phyloP scores from a whole-genome alignment of 2,113 vertebrate species.

The Cyanoderma ruficeps region DNA sequence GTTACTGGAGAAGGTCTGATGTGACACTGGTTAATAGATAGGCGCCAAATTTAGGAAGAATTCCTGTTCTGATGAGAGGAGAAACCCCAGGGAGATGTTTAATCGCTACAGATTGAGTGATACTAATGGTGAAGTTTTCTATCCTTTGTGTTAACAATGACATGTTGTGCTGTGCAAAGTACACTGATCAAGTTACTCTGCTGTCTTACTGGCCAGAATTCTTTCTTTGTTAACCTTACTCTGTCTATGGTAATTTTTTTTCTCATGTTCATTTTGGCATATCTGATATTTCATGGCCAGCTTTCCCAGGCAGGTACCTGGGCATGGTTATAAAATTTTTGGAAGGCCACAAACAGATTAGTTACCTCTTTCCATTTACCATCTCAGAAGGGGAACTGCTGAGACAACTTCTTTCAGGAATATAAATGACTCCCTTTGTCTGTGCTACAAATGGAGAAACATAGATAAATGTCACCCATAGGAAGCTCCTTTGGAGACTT shows the following conservation, averaged over 20 bases:
- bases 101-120: not conserved
- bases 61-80: not conserved
- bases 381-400: not conserved
- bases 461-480: not conserved
- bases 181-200: not conserved
- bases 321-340: not conserved
- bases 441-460: not conserved
- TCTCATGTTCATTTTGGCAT: not conserved
- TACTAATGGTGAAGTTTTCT: not conserved
- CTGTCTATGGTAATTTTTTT: not conserved
- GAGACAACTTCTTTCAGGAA: not conserved
- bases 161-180: not conserved
- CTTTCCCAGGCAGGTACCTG: slow-evolving; percentile 12
- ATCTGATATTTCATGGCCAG: not conserved
- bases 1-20: not conserved
- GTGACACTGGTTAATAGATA: not conserved
- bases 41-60: not conserved
- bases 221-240: not conserved
- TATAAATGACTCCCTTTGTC: not conserved
- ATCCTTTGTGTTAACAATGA: not conserved
- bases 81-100: not conserved
- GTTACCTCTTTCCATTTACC: not conserved
- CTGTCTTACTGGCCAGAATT: not conserved
- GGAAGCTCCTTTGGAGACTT: not conserved
- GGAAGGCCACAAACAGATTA: not conserved